These are phyloP conservation scores for Telmatherina bonti DNA, from an alignment of 2,797 vertebrate species.

Conservation along the genomic window DNA sequence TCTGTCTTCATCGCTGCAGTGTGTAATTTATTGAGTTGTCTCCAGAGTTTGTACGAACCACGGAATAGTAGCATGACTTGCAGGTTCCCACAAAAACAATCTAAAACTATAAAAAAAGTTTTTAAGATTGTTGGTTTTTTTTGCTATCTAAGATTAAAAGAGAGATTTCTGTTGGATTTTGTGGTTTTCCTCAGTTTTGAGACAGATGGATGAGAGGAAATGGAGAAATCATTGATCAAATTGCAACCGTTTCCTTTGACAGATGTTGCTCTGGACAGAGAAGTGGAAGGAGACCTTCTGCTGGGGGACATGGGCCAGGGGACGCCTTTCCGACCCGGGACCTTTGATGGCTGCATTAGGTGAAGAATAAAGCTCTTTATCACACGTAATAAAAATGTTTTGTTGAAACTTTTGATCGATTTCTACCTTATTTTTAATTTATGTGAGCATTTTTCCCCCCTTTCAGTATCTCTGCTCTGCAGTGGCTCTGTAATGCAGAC, in stretches of 20 bases:
- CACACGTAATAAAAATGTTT: background rate
- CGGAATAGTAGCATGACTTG: too few relatives aligned
- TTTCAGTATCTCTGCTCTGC: constrained; percentile 93
- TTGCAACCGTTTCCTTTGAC: constrained; percentile 2
- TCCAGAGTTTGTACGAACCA: too few relatives aligned
- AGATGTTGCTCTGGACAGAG: constrained; percentile 93
- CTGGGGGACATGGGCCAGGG: constrained; percentile 93
- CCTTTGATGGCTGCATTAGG: constrained; percentile 92
- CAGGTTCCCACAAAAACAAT: too few relatives aligned
- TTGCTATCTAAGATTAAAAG: background rate
- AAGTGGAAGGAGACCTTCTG: constrained; percentile 92
- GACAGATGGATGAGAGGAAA: background rate
- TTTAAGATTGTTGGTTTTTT: background rate
- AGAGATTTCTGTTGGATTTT: background rate
- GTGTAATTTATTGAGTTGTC: too few relatives aligned
- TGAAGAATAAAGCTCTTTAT: background rate
- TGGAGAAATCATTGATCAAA: background rate
- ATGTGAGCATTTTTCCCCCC: background rate
- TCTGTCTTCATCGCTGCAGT: too few relatives aligned
- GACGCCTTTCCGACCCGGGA: constrained; percentile 90
- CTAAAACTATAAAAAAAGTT: too few relatives aligned
- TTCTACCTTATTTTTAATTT: background rate
- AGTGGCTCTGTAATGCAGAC: constrained; percentile 98
- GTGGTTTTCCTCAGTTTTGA: background rate
- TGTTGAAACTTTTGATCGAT: background rate